A percentile compares a stretch with the other conserved stretches of the same genome.
Conservation (phyloP, 37 sponge, comb jelly and placozoan genomes). For the Lycopodina hypogea region DNA sequence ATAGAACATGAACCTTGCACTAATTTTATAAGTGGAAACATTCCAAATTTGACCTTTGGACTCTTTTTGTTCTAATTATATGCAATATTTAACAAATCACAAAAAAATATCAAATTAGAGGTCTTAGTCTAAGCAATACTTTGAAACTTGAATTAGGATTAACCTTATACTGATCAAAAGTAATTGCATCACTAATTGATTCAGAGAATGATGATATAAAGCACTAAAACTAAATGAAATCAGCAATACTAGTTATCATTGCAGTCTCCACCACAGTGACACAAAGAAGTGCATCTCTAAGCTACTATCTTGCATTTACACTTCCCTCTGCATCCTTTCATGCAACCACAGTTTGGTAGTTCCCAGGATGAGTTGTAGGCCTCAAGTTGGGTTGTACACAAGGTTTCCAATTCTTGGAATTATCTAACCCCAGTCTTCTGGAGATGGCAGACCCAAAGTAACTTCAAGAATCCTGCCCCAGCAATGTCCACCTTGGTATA, state of each 20-base stretch:
- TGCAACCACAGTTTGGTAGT: not conserved
- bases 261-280: not conserved
- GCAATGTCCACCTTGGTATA: not conserved
- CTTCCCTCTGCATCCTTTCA: not conserved
- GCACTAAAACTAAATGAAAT: no score
- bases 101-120: not conserved
- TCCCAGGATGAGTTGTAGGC: not conserved
- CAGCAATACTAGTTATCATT: not conserved
- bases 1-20: no score
- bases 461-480: not conserved
- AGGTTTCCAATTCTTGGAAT: not conserved
- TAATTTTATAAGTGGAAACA: no score
- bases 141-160: slow-evolving; percentile 1
- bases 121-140: slow-evolving; percentile 1
- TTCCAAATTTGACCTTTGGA: not conserved
- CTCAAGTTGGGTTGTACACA: not conserved
- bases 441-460: not conserved
- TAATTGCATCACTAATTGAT: not conserved
- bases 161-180: not conserved
- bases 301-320: not conserved
- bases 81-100: no score
- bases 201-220: no score
- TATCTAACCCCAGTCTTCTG: not conserved
- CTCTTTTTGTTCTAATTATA: not conserved
- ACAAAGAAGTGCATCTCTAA: not conserved